Evolutionary conservation across 2,888 invertebrate species (phyloP), one percentile per base, ranked within the genome.

Genomic region (Leucozona laternaria): DNA sequence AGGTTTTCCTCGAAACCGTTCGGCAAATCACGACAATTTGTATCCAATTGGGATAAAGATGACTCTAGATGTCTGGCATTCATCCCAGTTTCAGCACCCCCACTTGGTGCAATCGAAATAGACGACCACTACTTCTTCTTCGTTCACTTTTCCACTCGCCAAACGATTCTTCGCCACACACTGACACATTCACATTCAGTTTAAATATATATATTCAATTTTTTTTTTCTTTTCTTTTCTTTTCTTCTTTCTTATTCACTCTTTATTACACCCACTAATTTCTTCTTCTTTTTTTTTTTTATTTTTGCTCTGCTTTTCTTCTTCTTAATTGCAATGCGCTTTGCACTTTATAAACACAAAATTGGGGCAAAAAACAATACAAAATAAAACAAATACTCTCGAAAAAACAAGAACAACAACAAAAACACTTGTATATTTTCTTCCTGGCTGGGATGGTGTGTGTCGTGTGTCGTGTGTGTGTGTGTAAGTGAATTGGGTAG

Each of bases 1-100:
- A 91, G 89, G 72, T 89, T 89, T 88, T 90, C 90, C 86, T 91
- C 91, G 88, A 90, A 91, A 89, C 89, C 90, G 90, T 90, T 90
- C 79, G 90, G 89, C 88, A 89, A 88, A 81, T 90, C 89, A 58
- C 88, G 88, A 85, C 89, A 89, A 88, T 89, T 90, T 88, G 91
- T 91, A 90, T 92, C 91, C 92, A 92, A 90, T 88, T 91, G 92
- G 90, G 92, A 91, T 89, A 90, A 89, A 89, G 91, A 91, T 90
- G 91, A 90, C 89, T 90, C 91, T 89, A 91, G 89, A 90, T 91
- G 89, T 89, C 91, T 90, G 89, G 90, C 89, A 91, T 91, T 92
- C 91, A 92, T 91, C 90, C 91, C 91, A 91, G 88, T 89, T 84
- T 88, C 73, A 86, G 88, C 84, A 88, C 79, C 88, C 80, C 84